Evolutionary conservation across 2,113 vertebrate species (phyloP).

Genomic region (Poecilia latipinna): DNA sequence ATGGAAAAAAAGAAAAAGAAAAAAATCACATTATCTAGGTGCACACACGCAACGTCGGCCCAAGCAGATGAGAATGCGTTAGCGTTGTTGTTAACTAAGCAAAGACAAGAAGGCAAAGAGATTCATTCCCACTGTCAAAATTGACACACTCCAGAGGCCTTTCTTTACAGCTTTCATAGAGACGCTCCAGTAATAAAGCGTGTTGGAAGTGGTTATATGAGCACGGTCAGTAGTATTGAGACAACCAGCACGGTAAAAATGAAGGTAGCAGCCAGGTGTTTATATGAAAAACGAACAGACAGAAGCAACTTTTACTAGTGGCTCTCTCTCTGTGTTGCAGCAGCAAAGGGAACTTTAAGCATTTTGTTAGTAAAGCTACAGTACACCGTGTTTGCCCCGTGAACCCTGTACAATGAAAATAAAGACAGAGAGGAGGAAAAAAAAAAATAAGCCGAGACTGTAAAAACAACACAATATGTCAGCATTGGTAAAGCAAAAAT

Average conservation of each 20-base stretch:
- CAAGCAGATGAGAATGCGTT: slow-evolving; percentile 45
- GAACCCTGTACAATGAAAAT: slow-evolving; percentile 63
- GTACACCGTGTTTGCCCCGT: slow-evolving; percentile 73
- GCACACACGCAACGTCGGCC: slow-evolving; percentile 46
- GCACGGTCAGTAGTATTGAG: slow-evolving; percentile 56
- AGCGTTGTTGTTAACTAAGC: slow-evolving; percentile 42
- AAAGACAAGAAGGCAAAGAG: slow-evolving; percentile 41
- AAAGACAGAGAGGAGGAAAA: slow-evolving; percentile 17
- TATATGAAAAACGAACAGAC: slow-evolving; percentile 58
- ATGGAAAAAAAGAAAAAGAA: no score
- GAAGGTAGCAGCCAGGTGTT: slow-evolving; percentile 64
- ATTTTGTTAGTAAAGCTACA: slow-evolving; percentile 78
- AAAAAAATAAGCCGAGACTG: slow-evolving; percentile 49
- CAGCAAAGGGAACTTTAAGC: slow-evolving; percentile 65
- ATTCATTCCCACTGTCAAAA: slow-evolving; percentile 43
- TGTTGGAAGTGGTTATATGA: slow-evolving; percentile 50
- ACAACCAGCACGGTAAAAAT: slow-evolving; percentile 57
- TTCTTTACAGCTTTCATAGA: slow-evolving; percentile 56
- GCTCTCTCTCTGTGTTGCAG: slow-evolving; percentile 66
- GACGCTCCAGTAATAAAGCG: slow-evolving; percentile 48
- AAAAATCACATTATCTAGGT: slow-evolving; percentile 62
- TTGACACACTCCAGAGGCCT: slow-evolving; percentile 56
- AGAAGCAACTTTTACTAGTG: slow-evolving; percentile 61
- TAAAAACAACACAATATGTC: slow-evolving; percentile 67
- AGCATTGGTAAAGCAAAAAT: slow-evolving; percentile 76